A percentile compares a stretch with the other conserved stretches of the same genome.
Evolutionary conservation across 2,113 vertebrate species (phyloP).

Genomic region (Phodopus roborovskii): DNA sequence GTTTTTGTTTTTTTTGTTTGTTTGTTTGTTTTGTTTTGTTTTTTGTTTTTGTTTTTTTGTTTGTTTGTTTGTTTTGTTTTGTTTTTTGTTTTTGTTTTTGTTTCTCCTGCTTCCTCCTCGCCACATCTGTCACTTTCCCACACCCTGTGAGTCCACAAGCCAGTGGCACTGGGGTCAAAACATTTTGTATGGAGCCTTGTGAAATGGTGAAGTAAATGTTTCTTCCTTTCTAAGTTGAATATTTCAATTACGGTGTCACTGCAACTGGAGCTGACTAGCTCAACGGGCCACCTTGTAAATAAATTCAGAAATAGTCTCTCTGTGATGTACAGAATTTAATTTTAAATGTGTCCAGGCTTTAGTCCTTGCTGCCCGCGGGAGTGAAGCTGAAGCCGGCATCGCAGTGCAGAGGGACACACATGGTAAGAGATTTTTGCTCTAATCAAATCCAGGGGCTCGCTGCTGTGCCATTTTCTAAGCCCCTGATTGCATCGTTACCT

Average conservation of each 20-base stretch:
- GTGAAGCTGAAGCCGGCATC: constrained; percentile 15
- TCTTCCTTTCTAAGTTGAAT: not conserved
- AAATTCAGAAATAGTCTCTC: constrained; percentile 38
- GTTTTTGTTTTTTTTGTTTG: too few relatives aligned
- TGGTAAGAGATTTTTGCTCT: not conserved
- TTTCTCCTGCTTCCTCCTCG: not conserved
- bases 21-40: too few relatives aligned
- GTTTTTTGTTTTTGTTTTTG: too few relatives aligned
- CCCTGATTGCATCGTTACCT: constrained; percentile 33
- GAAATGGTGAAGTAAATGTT: too few relatives aligned
- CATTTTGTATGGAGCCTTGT: not conserved
- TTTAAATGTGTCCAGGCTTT: not conserved
- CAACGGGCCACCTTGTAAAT: not conserved
- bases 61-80: too few relatives aligned
- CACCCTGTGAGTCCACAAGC: too few relatives aligned
- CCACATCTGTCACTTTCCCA: not conserved
- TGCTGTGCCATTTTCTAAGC: not conserved
- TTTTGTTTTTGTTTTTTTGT: too few relatives aligned
- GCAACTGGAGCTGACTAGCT: not conserved
- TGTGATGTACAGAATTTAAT: not conserved
- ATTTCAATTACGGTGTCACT: not conserved
- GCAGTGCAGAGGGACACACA: too few relatives aligned
- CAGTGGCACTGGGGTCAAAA: too few relatives aligned
- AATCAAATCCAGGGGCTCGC: not conserved
- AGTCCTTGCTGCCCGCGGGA: not conserved